phyloP scores from a whole-genome alignment of 1,140 invertebrate species.

The Heliconius himera region DNA sequence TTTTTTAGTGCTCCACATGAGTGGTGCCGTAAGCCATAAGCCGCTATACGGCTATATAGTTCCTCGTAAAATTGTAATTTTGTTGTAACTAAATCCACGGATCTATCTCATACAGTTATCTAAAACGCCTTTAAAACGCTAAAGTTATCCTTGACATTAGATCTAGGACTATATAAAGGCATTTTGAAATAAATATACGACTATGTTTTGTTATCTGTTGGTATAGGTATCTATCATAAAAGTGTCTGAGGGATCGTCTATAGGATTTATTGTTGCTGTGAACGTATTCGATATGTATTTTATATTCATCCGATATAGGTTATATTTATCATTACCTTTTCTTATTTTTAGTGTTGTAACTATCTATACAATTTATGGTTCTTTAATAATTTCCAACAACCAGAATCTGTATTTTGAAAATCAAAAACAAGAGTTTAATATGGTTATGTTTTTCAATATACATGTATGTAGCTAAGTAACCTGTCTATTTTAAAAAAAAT shows the following conservation, averaged over 20 bases:
- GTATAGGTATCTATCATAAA: constrained; percentile 62
- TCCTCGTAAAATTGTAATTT: constrained; percentile 75
- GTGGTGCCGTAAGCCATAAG: constrained; percentile 52
- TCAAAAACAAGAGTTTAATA: too few species aligned
- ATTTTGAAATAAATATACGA: constrained; percentile 63
- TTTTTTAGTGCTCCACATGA: constrained; percentile 65
- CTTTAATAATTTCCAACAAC: not conserved
- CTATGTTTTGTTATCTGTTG: constrained; percentile 65
- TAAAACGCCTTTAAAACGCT: constrained; percentile 74
- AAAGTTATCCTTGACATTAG: constrained; percentile 54
- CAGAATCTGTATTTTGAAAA: not conserved
- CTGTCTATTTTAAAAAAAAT: too few species aligned
- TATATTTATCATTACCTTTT: constrained; percentile 21
- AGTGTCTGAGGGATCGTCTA: constrained; percentile 60
- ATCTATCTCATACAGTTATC: constrained; percentile 65
- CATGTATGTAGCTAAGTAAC: too few species aligned
- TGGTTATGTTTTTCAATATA: too few species aligned
- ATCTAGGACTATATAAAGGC: constrained; percentile 37
- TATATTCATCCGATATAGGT: constrained; percentile 16
- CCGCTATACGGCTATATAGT: constrained; percentile 59
- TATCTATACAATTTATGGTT: not conserved
- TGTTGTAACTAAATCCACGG: constrained; percentile 70
- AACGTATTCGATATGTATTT: constrained; percentile 29
- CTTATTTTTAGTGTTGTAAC: constrained; percentile 18
- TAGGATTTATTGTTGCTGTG: constrained; percentile 57